These are phyloP conservation scores for Cervus canadensis DNA, from an alignment of 2,113 vertebrate species.

Conservation along the genomic window DNA sequence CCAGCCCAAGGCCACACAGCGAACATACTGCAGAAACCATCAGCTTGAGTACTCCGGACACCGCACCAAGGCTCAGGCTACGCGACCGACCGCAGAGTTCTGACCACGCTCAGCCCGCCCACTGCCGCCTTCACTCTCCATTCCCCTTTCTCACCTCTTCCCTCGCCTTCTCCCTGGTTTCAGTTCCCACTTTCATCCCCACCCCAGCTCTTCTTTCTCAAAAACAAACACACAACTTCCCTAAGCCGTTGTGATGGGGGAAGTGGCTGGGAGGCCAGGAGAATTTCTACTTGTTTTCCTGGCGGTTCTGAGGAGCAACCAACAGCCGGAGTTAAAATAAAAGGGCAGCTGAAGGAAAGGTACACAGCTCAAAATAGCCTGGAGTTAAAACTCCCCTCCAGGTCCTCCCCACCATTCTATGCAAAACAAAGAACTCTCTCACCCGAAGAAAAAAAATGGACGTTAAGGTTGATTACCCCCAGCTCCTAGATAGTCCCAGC, in stretches of 20 bases:
- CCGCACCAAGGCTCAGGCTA: background rate
- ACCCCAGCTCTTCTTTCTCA: background rate
- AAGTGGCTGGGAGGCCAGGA: background rate
- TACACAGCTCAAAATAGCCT: background rate
- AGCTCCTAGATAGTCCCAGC: background rate
- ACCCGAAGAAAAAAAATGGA: background rate
- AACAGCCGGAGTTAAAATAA: background rate
- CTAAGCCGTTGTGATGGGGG: background rate
- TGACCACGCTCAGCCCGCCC: fast-evolving
- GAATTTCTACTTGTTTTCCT: background rate
- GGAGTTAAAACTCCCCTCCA: background rate
- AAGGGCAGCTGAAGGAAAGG: background rate
- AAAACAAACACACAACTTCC: background rate
- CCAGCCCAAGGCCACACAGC: background rate
- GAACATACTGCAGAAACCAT: background rate
- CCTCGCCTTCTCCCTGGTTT: background rate
- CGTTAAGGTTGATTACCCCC: background rate
- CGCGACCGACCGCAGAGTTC: fast-evolving
- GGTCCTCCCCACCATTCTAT: background rate
- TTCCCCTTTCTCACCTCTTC: background rate
- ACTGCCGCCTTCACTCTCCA: fast-evolving
- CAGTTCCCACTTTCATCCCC: background rate
- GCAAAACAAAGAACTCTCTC: background rate
- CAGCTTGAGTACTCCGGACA: background rate
- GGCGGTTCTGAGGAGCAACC: background rate